These are phyloP conservation scores for Acanthopleura granulata DNA, from an alignment of 2,888 invertebrate genomes.

Conservation along the genomic window DNA sequence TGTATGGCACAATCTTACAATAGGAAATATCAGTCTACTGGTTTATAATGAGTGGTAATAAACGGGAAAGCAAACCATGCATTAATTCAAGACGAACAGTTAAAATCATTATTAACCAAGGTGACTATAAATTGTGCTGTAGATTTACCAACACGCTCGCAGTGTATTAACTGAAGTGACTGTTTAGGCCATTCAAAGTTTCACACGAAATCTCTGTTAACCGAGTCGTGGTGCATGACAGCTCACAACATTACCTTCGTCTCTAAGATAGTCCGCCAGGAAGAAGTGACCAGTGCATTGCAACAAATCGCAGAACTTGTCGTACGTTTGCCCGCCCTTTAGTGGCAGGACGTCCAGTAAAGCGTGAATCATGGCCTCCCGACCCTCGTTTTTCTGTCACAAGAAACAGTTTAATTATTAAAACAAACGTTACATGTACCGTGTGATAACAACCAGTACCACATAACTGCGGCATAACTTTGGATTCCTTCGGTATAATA, in stretches of 20 bases:
- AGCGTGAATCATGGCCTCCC: constrained; percentile 38
- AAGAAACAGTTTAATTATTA: not conserved
- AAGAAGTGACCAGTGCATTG: constrained; percentile 55
- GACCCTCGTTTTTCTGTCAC: constrained; percentile 20
- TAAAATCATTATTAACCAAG: no score
- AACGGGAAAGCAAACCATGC: no score
- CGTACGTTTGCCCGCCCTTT: constrained; percentile 40
- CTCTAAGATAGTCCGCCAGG: constrained; percentile 58
- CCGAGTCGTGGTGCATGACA: no score
- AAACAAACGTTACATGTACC: no score
- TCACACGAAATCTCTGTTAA: not conserved
- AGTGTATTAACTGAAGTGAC: not conserved
- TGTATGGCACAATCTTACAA: no score
- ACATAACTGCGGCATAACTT: not conserved
- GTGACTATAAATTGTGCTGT: not conserved
- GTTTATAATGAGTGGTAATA: no score
- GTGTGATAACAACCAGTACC: not conserved
- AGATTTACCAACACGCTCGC: no score
- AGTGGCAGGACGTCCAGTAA: constrained; percentile 52
- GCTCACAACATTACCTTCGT: constrained; percentile 47
- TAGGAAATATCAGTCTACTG: no score
- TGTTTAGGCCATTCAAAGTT: not conserved
- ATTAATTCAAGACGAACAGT: no score
- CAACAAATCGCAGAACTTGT: constrained; percentile 54
- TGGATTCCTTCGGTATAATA: not conserved